phyloP scores from a whole-genome alignment of 2,113 vertebrate genomes.

The Phoxinus phoxinus region DNA sequence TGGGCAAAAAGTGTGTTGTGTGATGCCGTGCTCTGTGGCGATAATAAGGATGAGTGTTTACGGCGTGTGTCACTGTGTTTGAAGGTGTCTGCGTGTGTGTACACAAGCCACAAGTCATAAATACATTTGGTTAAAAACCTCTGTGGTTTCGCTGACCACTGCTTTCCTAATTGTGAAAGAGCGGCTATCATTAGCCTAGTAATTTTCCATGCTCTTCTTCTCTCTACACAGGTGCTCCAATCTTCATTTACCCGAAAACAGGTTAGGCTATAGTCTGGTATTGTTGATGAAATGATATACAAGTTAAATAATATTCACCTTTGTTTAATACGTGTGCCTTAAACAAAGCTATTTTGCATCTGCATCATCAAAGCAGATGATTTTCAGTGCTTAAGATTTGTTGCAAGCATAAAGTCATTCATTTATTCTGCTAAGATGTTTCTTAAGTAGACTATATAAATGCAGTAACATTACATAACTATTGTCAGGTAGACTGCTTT shows the following conservation, averaged over 20 bases:
- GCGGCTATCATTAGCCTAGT: constrained; percentile 67
- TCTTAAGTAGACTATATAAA: background rate
- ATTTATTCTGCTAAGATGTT: background rate
- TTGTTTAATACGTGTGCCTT: background rate
- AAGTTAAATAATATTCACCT: background rate
- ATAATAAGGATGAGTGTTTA: constrained; percentile 51
- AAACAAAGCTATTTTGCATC: background rate
- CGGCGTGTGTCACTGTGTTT: constrained; percentile 42
- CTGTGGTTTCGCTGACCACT: constrained; percentile 59
- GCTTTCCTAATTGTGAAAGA: constrained; percentile 72
- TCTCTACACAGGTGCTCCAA: constrained; percentile 29
- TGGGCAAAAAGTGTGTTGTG: constrained; percentile 14
- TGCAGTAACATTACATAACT: background rate
- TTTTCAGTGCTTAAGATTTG: background rate
- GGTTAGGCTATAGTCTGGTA: background rate
- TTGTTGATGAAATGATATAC: background rate
- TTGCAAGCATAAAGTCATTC: background rate
- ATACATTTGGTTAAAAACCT: constrained; percentile 70
- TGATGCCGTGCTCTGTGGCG: background rate
- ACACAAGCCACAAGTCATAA: constrained; percentile 70
- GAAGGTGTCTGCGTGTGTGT: constrained; percentile 38
- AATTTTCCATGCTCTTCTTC: constrained; percentile 70
- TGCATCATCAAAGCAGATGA: background rate
- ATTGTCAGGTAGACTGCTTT: background rate
- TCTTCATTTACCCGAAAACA: constrained; percentile 2